phyloP scores from a whole-genome alignment of 2,113 vertebrate genomes.

The Poeciliopsis prolifica region DNA sequence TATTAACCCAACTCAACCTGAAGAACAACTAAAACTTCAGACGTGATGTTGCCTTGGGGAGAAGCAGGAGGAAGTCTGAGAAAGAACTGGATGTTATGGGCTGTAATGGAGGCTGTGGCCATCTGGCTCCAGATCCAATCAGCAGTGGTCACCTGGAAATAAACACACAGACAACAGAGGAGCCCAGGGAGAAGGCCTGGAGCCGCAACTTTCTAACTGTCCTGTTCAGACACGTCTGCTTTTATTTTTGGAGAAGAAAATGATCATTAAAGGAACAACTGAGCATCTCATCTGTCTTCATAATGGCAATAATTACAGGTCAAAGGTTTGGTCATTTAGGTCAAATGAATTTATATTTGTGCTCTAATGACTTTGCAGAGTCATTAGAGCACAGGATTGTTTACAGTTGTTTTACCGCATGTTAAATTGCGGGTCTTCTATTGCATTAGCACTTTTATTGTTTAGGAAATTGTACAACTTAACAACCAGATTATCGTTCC shows the following conservation, averaged over 20 bases:
- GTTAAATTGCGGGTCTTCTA: not conserved
- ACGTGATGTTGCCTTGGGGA: not conserved
- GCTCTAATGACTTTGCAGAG: not conserved
- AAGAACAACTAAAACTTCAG: not conserved
- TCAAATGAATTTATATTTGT: not conserved
- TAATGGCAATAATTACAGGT: not conserved
- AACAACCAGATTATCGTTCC: not conserved
- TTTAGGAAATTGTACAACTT: not conserved
- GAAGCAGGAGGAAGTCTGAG: not conserved
- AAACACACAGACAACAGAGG: not conserved
- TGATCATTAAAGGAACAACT: not conserved
- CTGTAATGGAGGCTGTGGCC: not conserved
- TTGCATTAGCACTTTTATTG: not conserved
- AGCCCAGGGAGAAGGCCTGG: not conserved
- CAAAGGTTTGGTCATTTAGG: not conserved
- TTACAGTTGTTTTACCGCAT: not conserved
- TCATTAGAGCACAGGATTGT: constrained; percentile 1
- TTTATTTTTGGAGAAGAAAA: not conserved
- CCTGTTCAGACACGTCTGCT: not conserved
- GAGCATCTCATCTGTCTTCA: not conserved
- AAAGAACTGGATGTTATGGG: no score
- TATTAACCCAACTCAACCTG: no score
- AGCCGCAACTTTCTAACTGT: not conserved
- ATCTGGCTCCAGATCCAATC: not conserved
- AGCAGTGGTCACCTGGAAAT: not conserved